Evolutionary conservation across 1,140 invertebrate species (phyloP), one percentile per base, ranked within the genome.

Genomic region (Anastrepha ludens): DNA sequence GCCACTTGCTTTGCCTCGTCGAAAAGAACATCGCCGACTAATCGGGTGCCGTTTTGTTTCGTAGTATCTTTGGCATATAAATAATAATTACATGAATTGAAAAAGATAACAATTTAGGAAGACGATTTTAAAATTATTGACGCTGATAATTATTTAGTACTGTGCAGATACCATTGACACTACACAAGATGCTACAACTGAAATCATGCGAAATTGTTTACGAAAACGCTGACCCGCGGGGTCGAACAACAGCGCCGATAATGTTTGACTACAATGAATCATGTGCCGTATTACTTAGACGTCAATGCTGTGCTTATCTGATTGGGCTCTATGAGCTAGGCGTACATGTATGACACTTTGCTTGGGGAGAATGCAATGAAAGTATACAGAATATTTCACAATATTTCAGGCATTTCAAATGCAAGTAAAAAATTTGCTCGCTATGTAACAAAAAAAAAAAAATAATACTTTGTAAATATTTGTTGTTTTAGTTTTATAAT

Each of bases 11-110:
- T 95, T 7, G 96, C 98, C 93, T 97, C 96, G 17, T 95, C 94
- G 94, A 96, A 99, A 74, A 96, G 97, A 17, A 99, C 99, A 95
- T 99, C 99, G 17, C 99, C 99, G 17, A 99, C 97, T 13, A 99
- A 92, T 86, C 97, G 95, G 89, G 96, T 96, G 2, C 98, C 98
- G 87, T 94, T 95, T 91, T 97, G 96, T 93, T 98, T 98, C 0
- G 96, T 96, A 0, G 95, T 74, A 95, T 99, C 98, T 98, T 9
- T 11, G 41, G 11, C 0, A 55, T 50, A 9, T 81, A 86, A 60
- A 65, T 65, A 86, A 86, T 60, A 60, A 59, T 65, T 39, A 39
- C 39, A 13, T 67, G 3, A 41, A 3, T 39, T 67, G 65, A 67
- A 6, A 13, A 67, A 65, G 13, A 8, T 8, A 58, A 58, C 29